Base-by-base conservation (phyloP, 2,113 vertebrate genomes). In the Barnardius zonarius region DNA sequence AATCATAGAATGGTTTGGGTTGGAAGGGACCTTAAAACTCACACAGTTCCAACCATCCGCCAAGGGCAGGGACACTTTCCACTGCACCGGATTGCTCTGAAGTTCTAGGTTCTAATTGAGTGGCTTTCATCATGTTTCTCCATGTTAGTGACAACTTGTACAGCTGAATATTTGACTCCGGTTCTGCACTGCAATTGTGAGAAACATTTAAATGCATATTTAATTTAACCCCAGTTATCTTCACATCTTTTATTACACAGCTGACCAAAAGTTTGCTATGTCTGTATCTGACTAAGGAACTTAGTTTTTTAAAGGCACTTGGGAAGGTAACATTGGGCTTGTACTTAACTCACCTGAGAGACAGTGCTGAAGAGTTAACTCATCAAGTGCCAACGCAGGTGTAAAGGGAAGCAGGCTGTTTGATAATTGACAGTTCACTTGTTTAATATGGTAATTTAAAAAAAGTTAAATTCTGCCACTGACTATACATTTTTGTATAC, bases 281-380 rank as follows among this genome's bases (percentile, higher is more conserved):
- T 68, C 17, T 77, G 13, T 35, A 82, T 83, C 75, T 73, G 59
- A 73, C 30, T 52, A 48, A 91, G 92, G 75, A n/a, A 59, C 3
- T 13, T 39, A 54, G 82, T 16, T 68, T 82, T 96, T 76, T 59
- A 28, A 59, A 66, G 76, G 30, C 75, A 51, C 23, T 95, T 59
- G 87, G n/a, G 17, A 76, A 83, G n/a, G n/a, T 92, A 66, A 49
- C 61, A 81, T n/a, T 75, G 62, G 55, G 10, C 90, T 86, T 81
- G 51, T 89, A 37, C 27, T 57, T 89, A 79, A 68, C 55, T 95
- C 73, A 82, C 86, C 37, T 80, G 75, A 59, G 46, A 84, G 77
- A 74, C 41, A 37, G 55, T 61, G 59, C 27, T 78, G 61, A 82
- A 54, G 31, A 77, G 20, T 23, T 94, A 83, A 69, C 80, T 83